These are phyloP conservation scores for Drosophila falleni DNA, from an alignment of 2,888 invertebrate species.

Conservation along the genomic window DNA sequence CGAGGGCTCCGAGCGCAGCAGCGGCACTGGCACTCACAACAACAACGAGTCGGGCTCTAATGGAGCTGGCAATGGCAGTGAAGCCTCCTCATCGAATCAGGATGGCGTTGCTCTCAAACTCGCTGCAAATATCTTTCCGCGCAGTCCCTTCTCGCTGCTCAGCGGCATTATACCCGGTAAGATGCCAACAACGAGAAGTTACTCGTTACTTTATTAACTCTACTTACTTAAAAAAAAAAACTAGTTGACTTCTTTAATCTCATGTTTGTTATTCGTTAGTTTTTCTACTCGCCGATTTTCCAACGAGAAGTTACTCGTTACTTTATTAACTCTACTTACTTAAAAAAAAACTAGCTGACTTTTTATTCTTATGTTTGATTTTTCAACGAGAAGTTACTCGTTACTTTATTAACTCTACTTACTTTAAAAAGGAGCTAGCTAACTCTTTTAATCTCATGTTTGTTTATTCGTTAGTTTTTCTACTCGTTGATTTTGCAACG, in stretches of 20 bases:
- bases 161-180: slow-evolving; percentile 94
- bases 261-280: neutral
- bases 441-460: too few species aligned
- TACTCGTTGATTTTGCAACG: too few species aligned
- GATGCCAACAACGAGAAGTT: neutral
- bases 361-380: too few species aligned
- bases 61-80: slow-evolving; percentile 19
- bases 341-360: too few species aligned
- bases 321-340: too few species aligned
- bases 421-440: too few species aligned
- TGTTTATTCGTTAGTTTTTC: too few species aligned
- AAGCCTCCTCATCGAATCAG: slow-evolving; percentile 44
- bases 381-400: too few species aligned
- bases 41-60: slow-evolving; percentile 56
- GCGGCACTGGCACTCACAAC: slow-evolving; percentile 85
- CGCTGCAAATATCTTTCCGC: slow-evolving; percentile 86
- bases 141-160: slow-evolving; percentile 90
- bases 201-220: neutral
- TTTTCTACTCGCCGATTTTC: neutral
- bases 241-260: neutral
- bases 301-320: too few species aligned
- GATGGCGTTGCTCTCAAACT: slow-evolving; percentile 77
- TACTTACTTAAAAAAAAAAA: neutral
- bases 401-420: too few species aligned
- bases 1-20: slow-evolving; percentile 46